These are phyloP conservation scores for Phocoena sinus DNA, from an alignment of 2,113 vertebrate genomes.

Conservation along the genomic window DNA sequence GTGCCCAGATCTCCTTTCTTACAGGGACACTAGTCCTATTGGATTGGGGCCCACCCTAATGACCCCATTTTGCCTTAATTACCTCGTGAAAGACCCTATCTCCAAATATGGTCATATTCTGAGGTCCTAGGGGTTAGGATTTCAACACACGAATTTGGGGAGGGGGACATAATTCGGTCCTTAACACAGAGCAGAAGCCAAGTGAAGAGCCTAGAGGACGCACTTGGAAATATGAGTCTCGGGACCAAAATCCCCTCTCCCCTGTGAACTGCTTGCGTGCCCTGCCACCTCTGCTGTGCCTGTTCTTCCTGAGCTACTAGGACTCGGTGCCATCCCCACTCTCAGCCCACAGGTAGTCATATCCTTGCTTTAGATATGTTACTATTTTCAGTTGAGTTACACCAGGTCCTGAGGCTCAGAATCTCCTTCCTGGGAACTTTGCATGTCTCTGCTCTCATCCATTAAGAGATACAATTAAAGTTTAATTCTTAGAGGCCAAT, in stretches of 20 bases:
- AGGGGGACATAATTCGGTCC: neutral
- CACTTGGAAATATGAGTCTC: rapidly evolving
- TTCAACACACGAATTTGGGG: neutral
- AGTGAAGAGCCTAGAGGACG: rapidly evolving
- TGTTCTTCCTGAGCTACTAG: neutral
- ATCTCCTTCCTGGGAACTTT: neutral
- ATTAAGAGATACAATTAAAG: neutral
- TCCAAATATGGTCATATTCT: neutral
- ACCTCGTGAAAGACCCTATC: neutral
- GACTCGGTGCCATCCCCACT: rapidly evolving
- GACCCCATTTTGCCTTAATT: neutral
- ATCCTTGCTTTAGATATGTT: neutral
- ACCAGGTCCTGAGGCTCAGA: neutral
- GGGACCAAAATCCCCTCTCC: neutral
- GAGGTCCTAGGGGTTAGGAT: neutral
- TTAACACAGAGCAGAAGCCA: neutral
- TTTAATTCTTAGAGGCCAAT: neutral
- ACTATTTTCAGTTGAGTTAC: neutral
- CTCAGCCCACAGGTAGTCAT: neutral
- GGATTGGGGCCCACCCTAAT: neutral
- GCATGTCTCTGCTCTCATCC: neutral
- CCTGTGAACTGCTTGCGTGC: neutral
- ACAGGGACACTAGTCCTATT: neutral
- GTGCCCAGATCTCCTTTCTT: neutral
- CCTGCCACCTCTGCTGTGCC: neutral